These are phyloP conservation scores for Bucorvus abyssinicus DNA, from an alignment of 2,797 vertebrate genomes.

Conservation along the genomic window DNA sequence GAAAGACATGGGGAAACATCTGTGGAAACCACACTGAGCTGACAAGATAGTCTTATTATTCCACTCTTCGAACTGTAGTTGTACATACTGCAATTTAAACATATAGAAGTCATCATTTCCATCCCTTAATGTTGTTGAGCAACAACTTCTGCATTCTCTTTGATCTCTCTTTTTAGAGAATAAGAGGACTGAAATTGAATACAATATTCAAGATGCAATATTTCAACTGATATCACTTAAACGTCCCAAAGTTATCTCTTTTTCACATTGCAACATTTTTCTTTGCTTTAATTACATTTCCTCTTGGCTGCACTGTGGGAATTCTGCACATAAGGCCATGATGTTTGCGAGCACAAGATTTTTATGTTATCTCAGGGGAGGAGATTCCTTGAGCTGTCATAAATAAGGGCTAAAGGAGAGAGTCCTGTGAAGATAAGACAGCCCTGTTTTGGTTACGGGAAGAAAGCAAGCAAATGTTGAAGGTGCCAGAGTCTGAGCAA, in stretches of 20 bases:
- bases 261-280: neutral
- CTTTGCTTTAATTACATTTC: neutral
- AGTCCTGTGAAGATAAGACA: no score
- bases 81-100: accelerated
- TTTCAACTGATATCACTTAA: neutral
- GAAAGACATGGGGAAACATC: neutral
- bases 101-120: neutral
- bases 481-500: no score
- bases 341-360: no score
- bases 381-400: no score
- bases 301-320: neutral
- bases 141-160: neutral
- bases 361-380: no score
- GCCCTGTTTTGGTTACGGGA: no score
- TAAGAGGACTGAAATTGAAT: neutral
- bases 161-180: neutral
- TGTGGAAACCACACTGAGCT: neutral
- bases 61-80: neutral
- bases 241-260: neutral
- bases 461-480: no score
- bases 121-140: neutral
- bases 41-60: neutral
- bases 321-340: no score
- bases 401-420: no score
- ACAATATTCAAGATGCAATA: neutral